Evolutionary conservation across 1,140 invertebrate genomes (phyloP).

Genomic region (Panagrolaimus sp.): DNA sequence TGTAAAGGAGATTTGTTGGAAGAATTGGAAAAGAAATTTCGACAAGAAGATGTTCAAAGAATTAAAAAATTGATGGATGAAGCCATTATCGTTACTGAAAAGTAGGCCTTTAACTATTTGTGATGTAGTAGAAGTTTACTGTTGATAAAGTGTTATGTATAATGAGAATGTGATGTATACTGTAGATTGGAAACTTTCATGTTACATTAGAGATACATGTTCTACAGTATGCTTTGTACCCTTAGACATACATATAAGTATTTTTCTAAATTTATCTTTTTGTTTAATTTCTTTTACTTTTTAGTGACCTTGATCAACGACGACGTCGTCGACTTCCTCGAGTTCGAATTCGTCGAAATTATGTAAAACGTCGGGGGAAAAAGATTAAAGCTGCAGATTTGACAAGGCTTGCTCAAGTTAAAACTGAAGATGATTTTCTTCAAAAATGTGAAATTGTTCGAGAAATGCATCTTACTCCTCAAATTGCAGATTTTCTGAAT

Average conservation of each 20-base stretch:
- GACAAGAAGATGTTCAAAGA: neutral
- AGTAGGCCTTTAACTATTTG: too few species aligned
- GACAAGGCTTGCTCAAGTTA: neutral
- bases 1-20: neutral
- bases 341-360: neutral
- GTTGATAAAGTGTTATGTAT: too few species aligned
- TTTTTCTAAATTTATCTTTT: neutral
- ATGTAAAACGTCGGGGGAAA: neutral
- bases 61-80: neutral
- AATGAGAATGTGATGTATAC: too few species aligned
- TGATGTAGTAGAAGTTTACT: too few species aligned
- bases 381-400: neutral
- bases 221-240: too few species aligned
- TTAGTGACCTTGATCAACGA: neutral
- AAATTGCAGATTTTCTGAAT: neutral
- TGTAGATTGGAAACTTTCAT: too few species aligned
- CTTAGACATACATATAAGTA: too few species aligned
- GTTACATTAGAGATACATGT: too few species aligned
- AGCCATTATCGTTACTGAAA: neutral
- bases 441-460: constrained; percentile 11
- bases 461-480: neutral
- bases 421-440: neutral
- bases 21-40: neutral
- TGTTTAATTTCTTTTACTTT: neutral
- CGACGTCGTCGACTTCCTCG: neutral